These are phyloP conservation scores for Dicerorhinus sumatrensis DNA, from an alignment of 2,113 vertebrate species.

Conservation along the genomic window DNA sequence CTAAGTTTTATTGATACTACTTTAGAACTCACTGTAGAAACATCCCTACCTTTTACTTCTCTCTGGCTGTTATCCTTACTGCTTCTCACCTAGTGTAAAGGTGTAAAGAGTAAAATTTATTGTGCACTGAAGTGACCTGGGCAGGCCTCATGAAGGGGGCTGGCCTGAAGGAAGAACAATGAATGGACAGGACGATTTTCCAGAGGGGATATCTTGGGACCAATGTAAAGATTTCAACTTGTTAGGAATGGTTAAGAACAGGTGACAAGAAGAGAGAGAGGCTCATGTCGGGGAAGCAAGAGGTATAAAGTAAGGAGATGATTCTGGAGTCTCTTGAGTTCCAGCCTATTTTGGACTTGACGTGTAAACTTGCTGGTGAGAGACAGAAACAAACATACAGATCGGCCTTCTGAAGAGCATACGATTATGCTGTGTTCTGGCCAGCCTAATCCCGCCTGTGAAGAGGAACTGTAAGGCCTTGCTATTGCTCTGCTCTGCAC, in stretches of 20 bases:
- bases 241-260: background rate
- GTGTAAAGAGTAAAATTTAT: background rate
- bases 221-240: background rate
- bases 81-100: background rate
- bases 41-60: background rate
- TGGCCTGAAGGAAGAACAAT: background rate
- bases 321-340: background rate
- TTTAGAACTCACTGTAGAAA: background rate
- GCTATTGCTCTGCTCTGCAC: fast-evolving
- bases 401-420: too few species aligned
- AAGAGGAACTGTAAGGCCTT: background rate
- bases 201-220: background rate
- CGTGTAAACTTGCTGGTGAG: background rate
- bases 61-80: background rate
- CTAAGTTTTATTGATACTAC: background rate
- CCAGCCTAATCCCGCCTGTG: background rate
- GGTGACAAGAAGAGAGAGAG: background rate
- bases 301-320: background rate
- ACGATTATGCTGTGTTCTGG: background rate
- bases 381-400: background rate
- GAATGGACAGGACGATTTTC: background rate
- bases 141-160: background rate
- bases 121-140: background rate
- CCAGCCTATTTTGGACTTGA: background rate
- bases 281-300: background rate